A percentile compares a stretch with the other conserved stretches of the same genome.
These are phyloP conservation scores for Ailurus styani DNA, from an alignment of 2,113 vertebrate species.

Conservation along the genomic window DNA sequence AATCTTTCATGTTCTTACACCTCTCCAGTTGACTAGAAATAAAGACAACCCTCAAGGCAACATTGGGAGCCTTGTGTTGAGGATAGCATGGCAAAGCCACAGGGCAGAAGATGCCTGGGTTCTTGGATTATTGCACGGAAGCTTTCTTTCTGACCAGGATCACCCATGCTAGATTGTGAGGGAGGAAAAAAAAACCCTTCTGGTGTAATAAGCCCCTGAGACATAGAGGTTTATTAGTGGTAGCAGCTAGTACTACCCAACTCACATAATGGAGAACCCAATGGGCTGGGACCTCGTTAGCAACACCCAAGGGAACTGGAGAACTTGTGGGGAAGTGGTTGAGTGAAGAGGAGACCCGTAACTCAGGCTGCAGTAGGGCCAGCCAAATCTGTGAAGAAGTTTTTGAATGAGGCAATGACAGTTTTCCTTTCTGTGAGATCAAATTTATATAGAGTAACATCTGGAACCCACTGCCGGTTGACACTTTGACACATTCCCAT, in stretches of 20 bases:
- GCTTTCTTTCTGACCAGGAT: neutral
- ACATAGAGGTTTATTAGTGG: neutral
- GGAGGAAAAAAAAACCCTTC: neutral
- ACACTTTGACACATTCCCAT: constrained; percentile 43
- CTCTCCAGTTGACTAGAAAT: neutral
- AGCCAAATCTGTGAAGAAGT: constrained; percentile 29
- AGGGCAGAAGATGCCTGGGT: neutral
- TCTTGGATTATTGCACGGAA: neutral
- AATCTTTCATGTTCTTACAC: neutral
- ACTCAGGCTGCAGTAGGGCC: neutral
- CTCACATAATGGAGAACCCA: neutral
- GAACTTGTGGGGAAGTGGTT: neutral
- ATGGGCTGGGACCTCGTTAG: neutral
- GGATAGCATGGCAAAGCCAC: neutral
- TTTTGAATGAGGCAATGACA: constrained; percentile 50
- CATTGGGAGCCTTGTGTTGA: neutral
- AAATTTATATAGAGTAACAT: constrained; percentile 26
- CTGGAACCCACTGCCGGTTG: constrained; percentile 21
- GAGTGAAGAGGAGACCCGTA: neutral
- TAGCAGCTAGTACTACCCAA: neutral
- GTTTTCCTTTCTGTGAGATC: constrained; percentile 34
- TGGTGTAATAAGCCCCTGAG: neutral
- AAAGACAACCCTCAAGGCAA: neutral
- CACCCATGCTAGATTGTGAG: neutral
- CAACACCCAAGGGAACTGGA: neutral